Evolutionary conservation across 2,797 vertebrate species (phyloP), one percentile per base, ranked within the genome.

Genomic region (Etheostoma perlongum): DNA sequence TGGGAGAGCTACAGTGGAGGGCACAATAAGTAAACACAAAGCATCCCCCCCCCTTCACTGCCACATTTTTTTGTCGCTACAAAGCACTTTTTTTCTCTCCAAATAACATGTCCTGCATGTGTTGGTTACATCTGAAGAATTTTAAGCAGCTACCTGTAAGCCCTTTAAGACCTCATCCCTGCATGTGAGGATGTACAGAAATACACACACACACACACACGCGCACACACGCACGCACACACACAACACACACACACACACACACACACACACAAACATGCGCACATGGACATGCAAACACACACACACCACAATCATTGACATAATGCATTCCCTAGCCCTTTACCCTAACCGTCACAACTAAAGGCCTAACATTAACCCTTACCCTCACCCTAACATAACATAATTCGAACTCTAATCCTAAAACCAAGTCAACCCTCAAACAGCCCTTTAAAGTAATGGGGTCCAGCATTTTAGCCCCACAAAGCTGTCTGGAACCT

Each of bases 91-190:
- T 80, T 57, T 85, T 69, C 77, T 78, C 90, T 83, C 78, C 66
- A 89, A 86, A 88, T 87, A 89, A 83, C 84, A 89, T 83, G 83
- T 90, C 87, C 81, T 89, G 90, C 78, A 67, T 88, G 86, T 84
- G 84, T 82, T 89, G 85, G 91, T 94, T 94, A 90, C 92, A 89
- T 93, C 91, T 92, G 92, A 95, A 93, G 94, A 96, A 96, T 96
- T 94, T 95, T 94, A 96, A 96, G 92, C 92, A 94, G 95, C 93
- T 94, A 94, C 94, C 81, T 84, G 78, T 95, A 96, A 95, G 92
- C 94, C 92, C 90, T 88, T 86, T 94, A 95, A 95, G 89, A 92
- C 92, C 91, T 72, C 86, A 85, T 82, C 82, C 78, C 65, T 72
- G 82, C 62, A 23, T 57, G 66, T 79, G 71, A 71, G 67, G 63